phyloP scores from a whole-genome alignment of 2,888 invertebrate genomes.

The Nomada hirtipes region DNA sequence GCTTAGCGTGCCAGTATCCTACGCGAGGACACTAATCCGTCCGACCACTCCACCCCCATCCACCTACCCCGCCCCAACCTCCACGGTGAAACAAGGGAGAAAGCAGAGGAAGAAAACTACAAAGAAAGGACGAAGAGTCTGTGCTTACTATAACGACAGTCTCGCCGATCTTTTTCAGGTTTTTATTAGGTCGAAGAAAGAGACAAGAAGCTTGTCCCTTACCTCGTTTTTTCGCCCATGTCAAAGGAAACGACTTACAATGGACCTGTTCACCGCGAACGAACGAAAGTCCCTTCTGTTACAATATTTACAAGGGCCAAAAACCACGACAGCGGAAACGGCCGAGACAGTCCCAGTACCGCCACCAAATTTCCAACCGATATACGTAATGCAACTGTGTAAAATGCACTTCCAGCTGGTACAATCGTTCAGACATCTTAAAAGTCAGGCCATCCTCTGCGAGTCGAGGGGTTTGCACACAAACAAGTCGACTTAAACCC shows the following conservation, averaged over 20 bases:
- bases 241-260: slow-evolving; percentile 50
- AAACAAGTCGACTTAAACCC: background rate
- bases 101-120: slow-evolving; percentile 31
- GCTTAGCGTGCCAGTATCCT: slow-evolving; percentile 58
- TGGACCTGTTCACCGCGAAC: slow-evolving; percentile 17
- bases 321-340: slow-evolving; percentile 1
- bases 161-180: slow-evolving; percentile 31
- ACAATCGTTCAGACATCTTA: too few relatives aligned
- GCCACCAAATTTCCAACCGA: background rate
- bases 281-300: slow-evolving; percentile 25
- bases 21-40: slow-evolving; percentile 53
- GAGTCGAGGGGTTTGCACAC: background rate
- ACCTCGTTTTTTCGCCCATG: slow-evolving; percentile 15
- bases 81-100: slow-evolving; percentile 29
- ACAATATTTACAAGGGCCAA: slow-evolving; percentile 17
- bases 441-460: background rate
- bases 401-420: too few relatives aligned
- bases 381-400: too few relatives aligned
- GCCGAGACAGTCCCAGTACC: background rate
- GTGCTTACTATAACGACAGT: slow-evolving; percentile 5
- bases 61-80: too few relatives aligned
- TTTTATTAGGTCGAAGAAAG: slow-evolving; percentile 47
- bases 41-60: background rate
- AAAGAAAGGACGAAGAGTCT: slow-evolving; percentile 42
- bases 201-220: slow-evolving; percentile 30